Conservation (phyloP, 2,888 invertebrate species). For the Athalia circularis region DNA sequence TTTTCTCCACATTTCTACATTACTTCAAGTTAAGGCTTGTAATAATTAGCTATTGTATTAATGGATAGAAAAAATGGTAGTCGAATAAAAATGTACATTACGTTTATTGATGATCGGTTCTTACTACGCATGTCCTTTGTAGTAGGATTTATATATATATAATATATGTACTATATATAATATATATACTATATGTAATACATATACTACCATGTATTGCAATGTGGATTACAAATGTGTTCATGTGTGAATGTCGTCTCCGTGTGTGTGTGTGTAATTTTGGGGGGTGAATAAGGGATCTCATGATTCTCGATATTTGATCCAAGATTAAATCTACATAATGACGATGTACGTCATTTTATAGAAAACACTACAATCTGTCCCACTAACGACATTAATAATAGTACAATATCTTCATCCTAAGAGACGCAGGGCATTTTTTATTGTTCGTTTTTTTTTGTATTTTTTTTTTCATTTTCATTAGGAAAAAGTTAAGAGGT, state of each 20-base stretch:
- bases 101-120: conserved; percentile 68
- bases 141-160: background rate
- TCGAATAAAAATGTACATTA: conserved; percentile 70
- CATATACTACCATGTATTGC: conserved; percentile 62
- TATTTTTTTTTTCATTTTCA: conserved; percentile 28
- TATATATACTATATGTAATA: background rate
- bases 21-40: too few relatives aligned
- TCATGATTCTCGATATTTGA: background rate
- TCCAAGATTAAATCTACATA: background rate
- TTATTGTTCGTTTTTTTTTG: too few relatives aligned
- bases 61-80: background rate
- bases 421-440: too few relatives aligned
- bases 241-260: background rate
- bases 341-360: conserved; percentile 39
- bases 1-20: too few relatives aligned
- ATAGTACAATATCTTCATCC: background rate
- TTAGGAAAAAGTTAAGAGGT: conserved; percentile 14
- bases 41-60: background rate
- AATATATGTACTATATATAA: background rate
- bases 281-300: conserved; percentile 35
- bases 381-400: conserved; percentile 13
- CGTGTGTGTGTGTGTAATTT: conserved; percentile 48
- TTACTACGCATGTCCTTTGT: conserved; percentile 59
- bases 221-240: conserved; percentile 63
- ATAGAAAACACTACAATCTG: conserved; percentile 58